A percentile compares a stretch with the other conserved stretches of the same genome.
These are phyloP conservation scores for Perizoma flavofasciatum DNA, from an alignment of 2,888 invertebrate species.

Conservation along the genomic window DNA sequence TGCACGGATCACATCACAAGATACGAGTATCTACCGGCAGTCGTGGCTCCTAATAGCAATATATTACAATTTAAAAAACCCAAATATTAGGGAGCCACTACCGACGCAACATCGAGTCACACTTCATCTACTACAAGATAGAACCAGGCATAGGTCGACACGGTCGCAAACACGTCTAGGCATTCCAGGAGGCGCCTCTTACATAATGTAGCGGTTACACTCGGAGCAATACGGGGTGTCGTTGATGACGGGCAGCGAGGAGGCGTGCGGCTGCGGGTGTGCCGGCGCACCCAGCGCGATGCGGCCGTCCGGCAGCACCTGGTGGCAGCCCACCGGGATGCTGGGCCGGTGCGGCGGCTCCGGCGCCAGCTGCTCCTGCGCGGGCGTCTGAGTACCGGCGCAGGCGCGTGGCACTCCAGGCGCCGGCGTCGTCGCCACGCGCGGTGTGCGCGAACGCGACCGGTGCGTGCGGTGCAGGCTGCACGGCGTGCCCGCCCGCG, in stretches of 20 bases:
- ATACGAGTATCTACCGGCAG: slow-evolving; percentile 25
- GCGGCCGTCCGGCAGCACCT: slow-evolving; percentile 77
- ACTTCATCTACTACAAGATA: slow-evolving; percentile 62
- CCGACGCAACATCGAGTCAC: slow-evolving; percentile 56
- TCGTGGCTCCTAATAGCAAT: slow-evolving; percentile 40
- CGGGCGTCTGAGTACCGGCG: slow-evolving; percentile 72
- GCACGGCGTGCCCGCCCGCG: slow-evolving; percentile 86
- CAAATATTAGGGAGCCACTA: slow-evolving; percentile 48
- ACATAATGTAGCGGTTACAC: slow-evolving; percentile 95
- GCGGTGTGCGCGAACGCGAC: slow-evolving; percentile 72
- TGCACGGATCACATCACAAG: slow-evolving; percentile 27
- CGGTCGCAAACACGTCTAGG: slow-evolving; percentile 81
- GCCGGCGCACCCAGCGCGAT: slow-evolving; percentile 73
- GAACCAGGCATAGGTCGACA: slow-evolving; percentile 78
- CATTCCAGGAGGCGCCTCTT: slow-evolving; percentile 84
- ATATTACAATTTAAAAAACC: slow-evolving; percentile 35
- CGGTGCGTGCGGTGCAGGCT: slow-evolving; percentile 81
- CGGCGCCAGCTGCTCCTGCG: slow-evolving; percentile 55
- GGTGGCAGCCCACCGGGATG: slow-evolving; percentile 83
- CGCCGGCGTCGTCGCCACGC: slow-evolving; percentile 70
- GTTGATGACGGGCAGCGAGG: slow-evolving; percentile 75
- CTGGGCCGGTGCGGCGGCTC: slow-evolving; percentile 73
- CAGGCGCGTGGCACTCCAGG: slow-evolving; percentile 68
- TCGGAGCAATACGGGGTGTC: slow-evolving; percentile 89
- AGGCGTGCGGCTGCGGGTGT: slow-evolving; percentile 55